Evolutionary conservation across 2,797 vertebrate species (phyloP).

Genomic region (Platyrinchus mystaceus): DNA sequence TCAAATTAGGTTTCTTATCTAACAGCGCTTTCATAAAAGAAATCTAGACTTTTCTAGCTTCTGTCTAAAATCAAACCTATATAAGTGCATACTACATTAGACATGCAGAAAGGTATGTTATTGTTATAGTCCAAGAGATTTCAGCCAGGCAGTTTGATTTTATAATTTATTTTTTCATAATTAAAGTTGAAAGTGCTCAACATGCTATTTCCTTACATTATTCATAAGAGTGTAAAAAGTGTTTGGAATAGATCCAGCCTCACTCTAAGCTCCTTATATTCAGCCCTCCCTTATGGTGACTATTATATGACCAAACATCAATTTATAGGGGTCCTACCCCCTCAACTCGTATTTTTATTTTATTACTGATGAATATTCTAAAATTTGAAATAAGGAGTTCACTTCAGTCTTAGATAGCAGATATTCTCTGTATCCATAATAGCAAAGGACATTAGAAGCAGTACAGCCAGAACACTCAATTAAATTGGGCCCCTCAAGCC

Average conservation of each 20-base stretch:
- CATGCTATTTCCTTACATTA: slow-evolving; percentile 9
- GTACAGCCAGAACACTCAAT: background rate
- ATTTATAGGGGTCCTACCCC: background rate
- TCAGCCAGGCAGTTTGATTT: slow-evolving; percentile 20
- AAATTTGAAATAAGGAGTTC: background rate
- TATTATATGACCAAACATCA: background rate
- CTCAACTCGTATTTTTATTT: background rate
- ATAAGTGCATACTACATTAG: background rate
- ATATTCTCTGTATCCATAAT: background rate
- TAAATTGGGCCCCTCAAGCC: background rate
- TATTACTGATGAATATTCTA: background rate
- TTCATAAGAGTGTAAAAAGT: slow-evolving; percentile 16
- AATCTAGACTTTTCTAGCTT: background rate
- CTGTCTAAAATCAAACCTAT: background rate
- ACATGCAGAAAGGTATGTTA: background rate
- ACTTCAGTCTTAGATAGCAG: background rate
- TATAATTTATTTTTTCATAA: background rate
- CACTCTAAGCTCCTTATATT: slow-evolving; percentile 24
- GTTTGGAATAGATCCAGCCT: slow-evolving; percentile 26
- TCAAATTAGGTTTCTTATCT: background rate
- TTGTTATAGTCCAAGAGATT: background rate
- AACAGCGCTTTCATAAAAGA: background rate
- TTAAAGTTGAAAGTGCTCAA: background rate
- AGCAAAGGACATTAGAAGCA: background rate
- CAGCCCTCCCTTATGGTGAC: background rate